Evolutionary conservation across 2,888 invertebrate genomes (phyloP).

Genomic region (Slavum lentiscoides): DNA sequence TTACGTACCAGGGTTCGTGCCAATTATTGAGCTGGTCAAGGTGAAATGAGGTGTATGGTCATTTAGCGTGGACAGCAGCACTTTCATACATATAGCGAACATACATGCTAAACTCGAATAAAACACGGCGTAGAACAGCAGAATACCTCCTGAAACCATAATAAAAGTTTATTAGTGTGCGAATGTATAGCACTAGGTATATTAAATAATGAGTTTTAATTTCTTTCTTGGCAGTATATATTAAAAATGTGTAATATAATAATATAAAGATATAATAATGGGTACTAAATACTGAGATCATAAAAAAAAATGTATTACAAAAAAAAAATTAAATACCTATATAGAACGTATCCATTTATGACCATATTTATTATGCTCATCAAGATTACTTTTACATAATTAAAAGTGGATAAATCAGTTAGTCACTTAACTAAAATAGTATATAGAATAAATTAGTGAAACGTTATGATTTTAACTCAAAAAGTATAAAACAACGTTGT

Average conservation of each 20-base stretch:
- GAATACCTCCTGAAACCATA: conserved; percentile 73
- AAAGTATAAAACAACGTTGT: no score
- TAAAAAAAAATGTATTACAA: neutral
- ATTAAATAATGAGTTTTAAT: neutral
- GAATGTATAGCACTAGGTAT: neutral
- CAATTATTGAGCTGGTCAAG: conserved; percentile 76
- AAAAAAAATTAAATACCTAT: neutral
- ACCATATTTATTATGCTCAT: no score
- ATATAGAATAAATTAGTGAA: no score
- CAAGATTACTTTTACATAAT: no score
- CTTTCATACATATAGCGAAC: conserved; percentile 84
- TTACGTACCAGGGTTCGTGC: conserved; percentile 69
- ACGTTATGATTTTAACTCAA: no score
- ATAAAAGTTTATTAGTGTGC: neutral
- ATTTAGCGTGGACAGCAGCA: conserved; percentile 73
- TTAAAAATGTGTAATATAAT: neutral
- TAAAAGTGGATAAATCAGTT: no score
- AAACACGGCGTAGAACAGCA: conserved; percentile 85
- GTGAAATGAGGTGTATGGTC: conserved; percentile 75
- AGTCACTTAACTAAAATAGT: no score
- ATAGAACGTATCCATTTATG: no score
- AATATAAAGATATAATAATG: neutral
- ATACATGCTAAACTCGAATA: conserved; percentile 80
- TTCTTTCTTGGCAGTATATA: neutral
- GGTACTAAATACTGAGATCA: neutral